Evolutionary conservation across 2,888 invertebrate genomes (phyloP).

Genomic region (Phengaris alcon): DNA sequence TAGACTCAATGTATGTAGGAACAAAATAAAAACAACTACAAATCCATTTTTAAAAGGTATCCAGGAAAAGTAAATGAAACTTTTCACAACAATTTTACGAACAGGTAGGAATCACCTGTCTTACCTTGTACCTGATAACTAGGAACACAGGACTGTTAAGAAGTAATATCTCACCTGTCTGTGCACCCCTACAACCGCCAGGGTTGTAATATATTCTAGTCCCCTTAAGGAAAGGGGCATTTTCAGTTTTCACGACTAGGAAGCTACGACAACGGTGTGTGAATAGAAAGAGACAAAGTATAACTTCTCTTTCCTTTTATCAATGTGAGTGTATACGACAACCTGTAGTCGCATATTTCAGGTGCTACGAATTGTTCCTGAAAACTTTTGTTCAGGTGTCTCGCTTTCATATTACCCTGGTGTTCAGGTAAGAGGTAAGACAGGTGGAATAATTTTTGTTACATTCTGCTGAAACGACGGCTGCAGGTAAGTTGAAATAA

Average conservation of each 20-base stretch:
- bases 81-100: neutral
- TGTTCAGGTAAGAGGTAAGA: conserved; percentile 69
- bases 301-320: neutral
- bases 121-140: conserved; percentile 58
- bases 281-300: neutral
- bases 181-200: conserved; percentile 34
- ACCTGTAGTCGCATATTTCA: neutral
- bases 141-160: conserved; percentile 54
- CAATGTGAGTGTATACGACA: neutral
- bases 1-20: no score
- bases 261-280: neutral
- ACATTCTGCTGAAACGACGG: neutral
- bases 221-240: neutral
- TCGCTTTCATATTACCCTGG: conserved; percentile 56
- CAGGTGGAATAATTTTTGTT: conserved; percentile 61
- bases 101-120: conserved; percentile 52
- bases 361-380: conserved; percentile 27
- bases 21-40: no score
- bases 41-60: no score
- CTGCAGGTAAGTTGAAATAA: neutral
- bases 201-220: conserved; percentile 5
- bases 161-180: conserved; percentile 50
- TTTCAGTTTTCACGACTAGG: neutral
- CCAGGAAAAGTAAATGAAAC: neutral
- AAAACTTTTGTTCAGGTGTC: conserved; percentile 54